A percentile compares a stretch with the other conserved stretches of the same genome.
Conservation (phyloP, 1,140 invertebrate genomes). For the Heliothis subflexa region DNA sequence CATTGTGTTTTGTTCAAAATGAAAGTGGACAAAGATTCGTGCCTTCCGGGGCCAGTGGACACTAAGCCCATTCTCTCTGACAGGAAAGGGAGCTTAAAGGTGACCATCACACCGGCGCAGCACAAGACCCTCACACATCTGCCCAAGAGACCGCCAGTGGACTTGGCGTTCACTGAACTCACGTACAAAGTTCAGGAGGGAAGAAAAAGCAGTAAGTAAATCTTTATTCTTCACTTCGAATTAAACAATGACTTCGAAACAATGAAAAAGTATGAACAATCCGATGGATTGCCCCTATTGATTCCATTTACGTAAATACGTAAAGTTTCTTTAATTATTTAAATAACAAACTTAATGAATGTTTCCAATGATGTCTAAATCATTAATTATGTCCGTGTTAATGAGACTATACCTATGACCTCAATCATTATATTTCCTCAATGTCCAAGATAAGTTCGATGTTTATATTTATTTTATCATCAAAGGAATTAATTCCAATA, state of each 20-base stretch:
- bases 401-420: constrained; percentile 37
- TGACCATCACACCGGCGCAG: constrained; percentile 89
- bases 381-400: constrained; percentile 36
- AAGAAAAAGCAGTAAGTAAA: constrained; percentile 92
- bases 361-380: constrained; percentile 33
- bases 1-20: constrained; percentile 67
- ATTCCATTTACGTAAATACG: constrained; percentile 32
- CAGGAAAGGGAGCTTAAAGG: constrained; percentile 87
- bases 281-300: not conserved
- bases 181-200: constrained; percentile 94
- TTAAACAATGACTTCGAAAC: constrained; percentile 16
- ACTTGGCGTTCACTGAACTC: constrained; percentile 94
- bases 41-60: constrained; percentile 67
- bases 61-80: constrained; percentile 77
- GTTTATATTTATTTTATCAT: constrained; percentile 10
- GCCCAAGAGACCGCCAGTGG: constrained; percentile 94
- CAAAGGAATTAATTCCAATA: not conserved
- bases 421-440: constrained; percentile 40
- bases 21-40: constrained; percentile 76
- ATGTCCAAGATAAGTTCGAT: constrained; percentile 19
- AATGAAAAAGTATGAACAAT: constrained; percentile 6
- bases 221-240: not conserved
- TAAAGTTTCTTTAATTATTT: constrained; percentile 25
- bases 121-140: constrained; percentile 93
- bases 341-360: constrained; percentile 22